These are phyloP conservation scores for Pelusios castaneus DNA, from an alignment of 2,113 vertebrate species.

Conservation along the genomic window DNA sequence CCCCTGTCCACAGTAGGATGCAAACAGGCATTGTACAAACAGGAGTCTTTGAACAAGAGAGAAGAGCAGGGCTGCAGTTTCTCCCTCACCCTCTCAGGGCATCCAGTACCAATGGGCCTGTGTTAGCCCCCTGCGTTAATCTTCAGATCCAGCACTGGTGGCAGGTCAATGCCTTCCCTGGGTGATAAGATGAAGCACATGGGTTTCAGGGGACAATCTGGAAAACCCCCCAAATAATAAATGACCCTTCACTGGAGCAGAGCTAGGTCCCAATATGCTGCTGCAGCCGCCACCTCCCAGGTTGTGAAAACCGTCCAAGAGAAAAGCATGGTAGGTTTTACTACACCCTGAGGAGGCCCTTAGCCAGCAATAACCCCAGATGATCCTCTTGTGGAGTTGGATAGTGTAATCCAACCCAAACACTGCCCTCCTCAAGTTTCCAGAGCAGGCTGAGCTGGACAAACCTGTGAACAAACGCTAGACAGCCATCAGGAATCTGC, in stretches of 20 bases:
- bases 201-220: neutral
- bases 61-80: neutral
- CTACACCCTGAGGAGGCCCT: neutral
- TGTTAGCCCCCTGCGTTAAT: neutral
- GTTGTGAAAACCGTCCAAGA: neutral
- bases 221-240: neutral
- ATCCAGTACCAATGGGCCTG: neutral
- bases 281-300: neutral
- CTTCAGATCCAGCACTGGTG: neutral
- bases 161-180: too few relatives aligned
- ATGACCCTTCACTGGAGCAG: neutral
- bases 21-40: neutral
- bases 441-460: neutral
- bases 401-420: neutral
- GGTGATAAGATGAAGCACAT: neutral
- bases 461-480: neutral
- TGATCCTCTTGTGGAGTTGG: neutral
- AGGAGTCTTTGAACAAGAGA: neutral
- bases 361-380: neutral
- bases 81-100: neutral
- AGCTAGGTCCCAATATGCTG: neutral
- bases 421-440: neutral
- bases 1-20: neutral
- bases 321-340: neutral
- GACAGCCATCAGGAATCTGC: neutral